phyloP scores from a whole-genome alignment of 2,888 invertebrate species.

The Aricia artaxerxes region DNA sequence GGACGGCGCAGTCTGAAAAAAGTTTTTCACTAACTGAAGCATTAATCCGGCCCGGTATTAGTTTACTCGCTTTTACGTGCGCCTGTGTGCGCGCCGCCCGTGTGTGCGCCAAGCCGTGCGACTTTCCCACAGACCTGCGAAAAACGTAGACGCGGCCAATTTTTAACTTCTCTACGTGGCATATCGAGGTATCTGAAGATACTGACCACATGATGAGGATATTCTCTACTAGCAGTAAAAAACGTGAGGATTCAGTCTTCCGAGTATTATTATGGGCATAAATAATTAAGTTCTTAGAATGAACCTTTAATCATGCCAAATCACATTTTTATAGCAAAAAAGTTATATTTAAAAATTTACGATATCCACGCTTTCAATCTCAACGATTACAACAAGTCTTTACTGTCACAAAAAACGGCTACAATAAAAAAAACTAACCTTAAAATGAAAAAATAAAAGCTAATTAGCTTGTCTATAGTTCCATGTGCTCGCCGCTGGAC shows the following conservation, averaged over 20 bases:
- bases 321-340: no score
- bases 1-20: slow-evolving; percentile 80
- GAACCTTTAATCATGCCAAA: no score
- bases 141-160: slow-evolving; percentile 54
- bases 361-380: neutral
- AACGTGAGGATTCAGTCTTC: neutral
- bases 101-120: slow-evolving; percentile 70
- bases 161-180: slow-evolving; percentile 47
- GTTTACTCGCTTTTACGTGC: slow-evolving; percentile 75
- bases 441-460: neutral
- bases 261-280: no score
- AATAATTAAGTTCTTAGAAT: no score
- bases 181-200: neutral
- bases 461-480: slow-evolving; percentile 34
- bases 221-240: neutral
- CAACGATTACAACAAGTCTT: neutral
- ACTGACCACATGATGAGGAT: neutral
- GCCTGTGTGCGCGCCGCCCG: slow-evolving; percentile 61
- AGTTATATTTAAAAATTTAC: no score
- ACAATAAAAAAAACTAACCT: neutral
- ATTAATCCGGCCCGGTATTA: slow-evolving; percentile 80
- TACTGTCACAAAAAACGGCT: neutral
- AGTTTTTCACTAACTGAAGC: slow-evolving; percentile 81
- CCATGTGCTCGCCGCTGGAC: slow-evolving; percentile 58
- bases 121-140: slow-evolving; percentile 70